Evolutionary conservation across 2,888 invertebrate genomes (phyloP).

Genomic region (Ametastegia equiseti): DNA sequence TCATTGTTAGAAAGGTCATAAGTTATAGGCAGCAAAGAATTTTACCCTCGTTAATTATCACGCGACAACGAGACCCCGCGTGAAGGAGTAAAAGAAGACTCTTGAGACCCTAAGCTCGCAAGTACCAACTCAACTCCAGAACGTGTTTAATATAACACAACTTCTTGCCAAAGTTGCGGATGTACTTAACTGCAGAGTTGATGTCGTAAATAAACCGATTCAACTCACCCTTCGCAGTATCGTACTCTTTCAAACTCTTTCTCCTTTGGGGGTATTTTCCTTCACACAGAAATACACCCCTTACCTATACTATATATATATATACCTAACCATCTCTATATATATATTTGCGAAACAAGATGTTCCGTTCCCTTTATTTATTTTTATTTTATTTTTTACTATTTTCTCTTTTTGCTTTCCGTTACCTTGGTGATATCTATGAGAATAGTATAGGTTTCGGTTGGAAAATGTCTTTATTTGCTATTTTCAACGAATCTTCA

Average conservation of each 20-base stretch:
- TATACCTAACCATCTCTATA: neutral
- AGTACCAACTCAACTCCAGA: neutral
- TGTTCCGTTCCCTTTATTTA: neutral
- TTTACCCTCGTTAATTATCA: neutral
- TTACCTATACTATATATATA: neutral
- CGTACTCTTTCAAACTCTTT: constrained; percentile 28
- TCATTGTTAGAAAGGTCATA: neutral
- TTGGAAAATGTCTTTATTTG: too few species aligned
- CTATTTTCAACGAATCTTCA: too few species aligned
- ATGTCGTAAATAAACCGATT: constrained; percentile 36
- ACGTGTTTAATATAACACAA: constrained; percentile 28
- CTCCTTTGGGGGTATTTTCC: neutral
- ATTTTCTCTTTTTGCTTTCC: neutral
- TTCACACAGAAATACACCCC: neutral
- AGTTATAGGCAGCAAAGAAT: neutral
- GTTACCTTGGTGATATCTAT: too few species aligned
- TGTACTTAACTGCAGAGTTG: constrained; percentile 31
- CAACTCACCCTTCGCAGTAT: constrained; percentile 15
- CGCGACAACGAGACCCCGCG: neutral
- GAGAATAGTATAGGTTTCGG: too few species aligned
- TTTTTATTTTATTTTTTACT: neutral
- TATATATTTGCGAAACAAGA: neutral
- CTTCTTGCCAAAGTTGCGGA: constrained; percentile 26
- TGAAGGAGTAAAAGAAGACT: neutral
- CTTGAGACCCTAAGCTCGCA: neutral